These are phyloP conservation scores for Halichoeres trimaculatus DNA, from an alignment of 2,113 vertebrate genomes.

Conservation along the genomic window DNA sequence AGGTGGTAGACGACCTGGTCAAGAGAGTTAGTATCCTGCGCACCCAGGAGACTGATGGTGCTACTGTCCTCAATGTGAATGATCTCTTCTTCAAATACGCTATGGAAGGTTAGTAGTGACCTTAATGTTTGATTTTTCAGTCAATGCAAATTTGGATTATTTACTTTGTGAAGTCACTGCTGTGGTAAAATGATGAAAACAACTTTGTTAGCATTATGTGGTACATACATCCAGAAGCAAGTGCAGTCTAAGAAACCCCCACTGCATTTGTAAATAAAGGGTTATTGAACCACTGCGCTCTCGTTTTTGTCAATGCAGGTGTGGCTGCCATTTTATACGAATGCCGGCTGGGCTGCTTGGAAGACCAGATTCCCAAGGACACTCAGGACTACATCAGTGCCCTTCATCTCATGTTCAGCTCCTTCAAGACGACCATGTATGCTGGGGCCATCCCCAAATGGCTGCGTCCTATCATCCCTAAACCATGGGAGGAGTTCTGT, in stretches of 20 bases:
- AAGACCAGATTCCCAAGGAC: constrained; percentile 84
- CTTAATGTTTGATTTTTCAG: too few relatives aligned
- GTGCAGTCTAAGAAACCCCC: background rate
- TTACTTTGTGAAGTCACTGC: too few relatives aligned
- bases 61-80: constrained; percentile 88
- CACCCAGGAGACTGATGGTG: constrained; percentile 80
- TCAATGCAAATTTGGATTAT: too few relatives aligned
- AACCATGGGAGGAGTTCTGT: constrained; percentile 95
- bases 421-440: constrained; percentile 97
- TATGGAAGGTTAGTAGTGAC: constrained; percentile 89
- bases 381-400: constrained; percentile 91
- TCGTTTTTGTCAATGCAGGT: constrained; percentile 72
- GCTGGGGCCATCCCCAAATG: constrained; percentile 93
- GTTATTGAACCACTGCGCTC: background rate
- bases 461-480: constrained; percentile 90
- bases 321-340: constrained; percentile 92
- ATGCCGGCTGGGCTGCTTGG: constrained; percentile 89
- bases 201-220: background rate
- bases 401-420: constrained; percentile 94
- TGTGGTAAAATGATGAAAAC: too few relatives aligned
- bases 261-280: background rate
- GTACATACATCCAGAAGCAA: background rate
- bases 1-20: constrained; percentile 89
- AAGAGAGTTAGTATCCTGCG: constrained; percentile 84
- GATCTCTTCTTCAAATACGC: constrained; percentile 95